Percentiles rank a stretch among this genome's conserved stretches.
phyloP scores from a whole-genome alignment of 2,888 invertebrate genomes.

The Dyspetes luteomarginatus region DNA sequence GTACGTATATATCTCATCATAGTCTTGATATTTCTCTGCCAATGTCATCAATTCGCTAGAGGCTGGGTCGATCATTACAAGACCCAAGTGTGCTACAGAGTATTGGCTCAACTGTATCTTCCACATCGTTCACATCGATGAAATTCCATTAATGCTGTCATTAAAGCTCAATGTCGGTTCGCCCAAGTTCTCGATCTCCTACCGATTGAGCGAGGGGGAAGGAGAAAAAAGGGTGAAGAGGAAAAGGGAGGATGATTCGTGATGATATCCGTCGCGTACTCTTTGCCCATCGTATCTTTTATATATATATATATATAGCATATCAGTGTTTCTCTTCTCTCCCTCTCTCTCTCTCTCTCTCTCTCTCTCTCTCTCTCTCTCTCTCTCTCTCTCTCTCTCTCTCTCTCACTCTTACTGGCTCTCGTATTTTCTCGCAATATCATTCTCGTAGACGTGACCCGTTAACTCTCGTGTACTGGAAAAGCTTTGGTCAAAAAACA shows the following conservation, averaged over 20 bases:
- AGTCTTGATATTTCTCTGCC: conserved; percentile 45
- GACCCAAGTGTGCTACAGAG: conserved; percentile 6
- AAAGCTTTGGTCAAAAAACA: conserved; percentile 41
- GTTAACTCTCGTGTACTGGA: conserved; percentile 53
- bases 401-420: neutral
- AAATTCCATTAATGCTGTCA: conserved; percentile 67
- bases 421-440: conserved; percentile 54
- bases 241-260: conserved; percentile 38
- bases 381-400: neutral
- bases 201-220: conserved; percentile 5
- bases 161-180: conserved; percentile 53
- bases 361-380: neutral
- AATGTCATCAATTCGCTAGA: conserved; percentile 56
- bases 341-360: conserved; percentile 39
- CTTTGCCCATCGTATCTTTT: conserved; percentile 55
- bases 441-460: conserved; percentile 63
- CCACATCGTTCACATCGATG: conserved; percentile 24
- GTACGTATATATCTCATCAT: neutral
- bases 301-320: too few relatives aligned
- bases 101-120: neutral
- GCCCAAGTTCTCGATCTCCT: too few relatives aligned
- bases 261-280: conserved; percentile 46
- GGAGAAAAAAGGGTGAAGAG: neutral
- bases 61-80: conserved; percentile 41
- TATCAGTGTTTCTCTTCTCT: too few relatives aligned